Evolutionary conservation across 2,888 invertebrate genomes (phyloP), one percentile per base, ranked within the genome.

Genomic region (Neuroscelio doddi): DNA sequence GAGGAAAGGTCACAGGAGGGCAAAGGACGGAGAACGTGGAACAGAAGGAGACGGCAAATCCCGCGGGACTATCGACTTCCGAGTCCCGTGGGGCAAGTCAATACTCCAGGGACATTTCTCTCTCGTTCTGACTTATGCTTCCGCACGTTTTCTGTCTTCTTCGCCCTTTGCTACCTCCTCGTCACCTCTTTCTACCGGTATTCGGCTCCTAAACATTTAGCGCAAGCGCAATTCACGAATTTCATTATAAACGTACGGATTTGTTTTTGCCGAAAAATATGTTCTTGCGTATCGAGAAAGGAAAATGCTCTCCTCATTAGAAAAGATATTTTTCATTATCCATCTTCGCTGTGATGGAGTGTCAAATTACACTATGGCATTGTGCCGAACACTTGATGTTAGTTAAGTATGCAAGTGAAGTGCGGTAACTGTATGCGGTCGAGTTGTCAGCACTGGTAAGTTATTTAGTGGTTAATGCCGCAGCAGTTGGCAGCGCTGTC

Each of bases 1-100:
- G 30, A 3, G n/a, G 17, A 17, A 39, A 36, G 29, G 45, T 39
- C 10, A 52, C 44, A 32, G 49, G 41, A 59, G 34, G 67, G 65
- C 64, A 51, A 51, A 34, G 52, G 62, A 71, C 55, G 45, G 59
- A 66, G 68, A 53, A 56, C 38, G 59, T 71, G 71, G 71, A 69
- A 69, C 70, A 72, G 74, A 78, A 73, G 68, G 80, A 78, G 78
- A 79, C 58, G 69, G 73, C 56, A 77, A 76, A 80, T 83, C 84
- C 82, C 84, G 73, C 76, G 83, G 82, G 84, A 83, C 84, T 84
- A 83, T 84, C 82, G 84, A 82, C 83, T 83, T 79, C 78, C 77
- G 76, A 75, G 82, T 84, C 84, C 82, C 83, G 80, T 74, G 84
- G 82, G 84, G 82, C 82, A 71, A 81, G 83, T 84, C 84, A 81